Conservation (phyloP, 2,113 vertebrate species). For the Spea multiplicata region DNA sequence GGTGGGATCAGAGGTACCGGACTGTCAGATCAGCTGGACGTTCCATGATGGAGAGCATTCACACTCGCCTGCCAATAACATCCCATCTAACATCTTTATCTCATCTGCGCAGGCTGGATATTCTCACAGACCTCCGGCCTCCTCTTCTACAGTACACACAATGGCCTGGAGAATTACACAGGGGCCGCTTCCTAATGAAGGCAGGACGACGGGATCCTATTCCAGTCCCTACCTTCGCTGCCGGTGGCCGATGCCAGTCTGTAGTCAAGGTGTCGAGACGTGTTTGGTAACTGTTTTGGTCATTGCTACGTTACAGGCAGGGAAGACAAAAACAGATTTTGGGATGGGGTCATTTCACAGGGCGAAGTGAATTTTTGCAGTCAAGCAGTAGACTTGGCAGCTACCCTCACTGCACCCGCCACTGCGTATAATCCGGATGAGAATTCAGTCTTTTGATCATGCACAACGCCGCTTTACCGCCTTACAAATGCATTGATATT, state of each 20-base stretch:
- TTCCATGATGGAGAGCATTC: constrained; percentile 14
- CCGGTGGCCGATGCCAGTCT: too few species aligned
- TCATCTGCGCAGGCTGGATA: too few species aligned
- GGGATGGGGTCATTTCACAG: constrained; percentile 50
- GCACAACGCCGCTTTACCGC: too few species aligned
- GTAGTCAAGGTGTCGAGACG: constrained; percentile 25
- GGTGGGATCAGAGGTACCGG: constrained; percentile 62
- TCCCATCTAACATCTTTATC: constrained; percentile 1
- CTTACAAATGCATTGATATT: too few species aligned
- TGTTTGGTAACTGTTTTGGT: constrained; percentile 47
- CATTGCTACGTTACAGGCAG: constrained; percentile 24
- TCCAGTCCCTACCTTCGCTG: too few species aligned
- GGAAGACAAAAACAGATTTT: constrained; percentile 54
- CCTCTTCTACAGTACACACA: too few species aligned
- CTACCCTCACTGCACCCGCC: constrained; percentile 23
- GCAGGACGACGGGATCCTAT: too few species aligned
- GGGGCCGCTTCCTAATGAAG: too few species aligned
- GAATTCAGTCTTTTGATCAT: too few species aligned
- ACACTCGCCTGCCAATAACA: constrained; percentile 2
- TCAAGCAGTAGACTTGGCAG: constrained; percentile 55
- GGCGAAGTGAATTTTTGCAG: constrained; percentile 67
- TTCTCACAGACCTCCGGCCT: too few species aligned
- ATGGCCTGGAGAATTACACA: too few species aligned
- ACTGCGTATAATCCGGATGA: constrained; percentile 31
- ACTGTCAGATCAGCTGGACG: constrained; percentile 45